Evolutionary conservation across 2,888 invertebrate genomes (phyloP), one percentile per base, ranked within the genome.

Genomic region (Conchocele bisecta): DNA sequence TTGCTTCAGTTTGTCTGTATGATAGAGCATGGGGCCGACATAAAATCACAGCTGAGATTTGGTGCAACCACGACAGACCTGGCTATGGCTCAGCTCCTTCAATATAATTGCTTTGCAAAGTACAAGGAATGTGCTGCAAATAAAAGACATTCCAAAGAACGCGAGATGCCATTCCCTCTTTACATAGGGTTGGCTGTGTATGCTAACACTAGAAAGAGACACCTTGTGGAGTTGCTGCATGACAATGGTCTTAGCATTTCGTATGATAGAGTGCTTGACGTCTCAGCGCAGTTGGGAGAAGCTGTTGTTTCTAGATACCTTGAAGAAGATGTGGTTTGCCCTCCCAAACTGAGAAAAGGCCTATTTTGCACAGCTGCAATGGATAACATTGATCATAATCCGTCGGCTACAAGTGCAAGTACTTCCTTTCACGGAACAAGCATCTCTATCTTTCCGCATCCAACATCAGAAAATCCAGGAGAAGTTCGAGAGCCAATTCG

Each of bases 341-440:
- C 76, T 15, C 53, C 50, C 7, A 20, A 33, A 37, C 56, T 83
- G 22, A 64, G 73, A 37, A 77, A 63, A 44, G 57, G 67, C 2
- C 28, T 82, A 24, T 83, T 83, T 56, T 77, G 82, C 5, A 71
- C 76, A 24, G 59, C 79, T 37, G 81, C 81, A 13, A 68, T 82
- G 61, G 80, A 80, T 42, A 83, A 81, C 59, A 80, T 80, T 31
- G 80, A 82, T 46, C 77, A 82, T 41, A 83, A 78, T 48, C 75
- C 75, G 35, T 67, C 69, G 29, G 46, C 78, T 46, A 67, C 75
- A 15, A 75, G 69, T 35, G 64, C 66, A 41, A 57, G 51, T 9
- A 48, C 67, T 31, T 73, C 66, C 20, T 61, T 72, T 37, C 61
- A 61, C 46, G 51, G 66, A 31, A 57, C 66, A 44, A 61, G 66